Evolutionary conservation across 2,797 vertebrate species (phyloP).

Genomic region (Graptemys geographica): DNA sequence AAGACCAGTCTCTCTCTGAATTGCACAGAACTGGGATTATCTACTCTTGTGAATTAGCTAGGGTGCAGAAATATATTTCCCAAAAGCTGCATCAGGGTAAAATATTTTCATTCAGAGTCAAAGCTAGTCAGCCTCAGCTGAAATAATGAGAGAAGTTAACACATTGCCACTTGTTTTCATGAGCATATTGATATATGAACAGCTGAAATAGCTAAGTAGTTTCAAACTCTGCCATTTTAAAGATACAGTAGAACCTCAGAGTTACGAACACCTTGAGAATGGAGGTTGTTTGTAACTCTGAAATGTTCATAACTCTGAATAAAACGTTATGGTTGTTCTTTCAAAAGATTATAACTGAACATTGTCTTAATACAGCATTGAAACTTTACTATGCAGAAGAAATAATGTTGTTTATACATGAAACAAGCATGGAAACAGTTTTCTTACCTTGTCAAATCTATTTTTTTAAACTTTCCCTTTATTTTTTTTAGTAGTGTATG

Average conservation of each 20-base stretch:
- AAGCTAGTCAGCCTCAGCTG: neutral
- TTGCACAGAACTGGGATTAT: neutral
- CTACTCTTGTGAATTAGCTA: neutral
- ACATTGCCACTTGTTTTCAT: neutral
- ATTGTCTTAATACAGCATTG: no score
- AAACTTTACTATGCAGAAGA: no score
- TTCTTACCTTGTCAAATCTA: no score
- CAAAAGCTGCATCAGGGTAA: neutral
- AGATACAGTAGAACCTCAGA: neutral
- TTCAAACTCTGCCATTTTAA: neutral
- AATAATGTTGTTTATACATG: no score
- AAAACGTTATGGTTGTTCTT: no score
- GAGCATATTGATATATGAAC: neutral
- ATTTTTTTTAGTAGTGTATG: no score
- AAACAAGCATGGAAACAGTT: no score
- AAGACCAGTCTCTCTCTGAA: neutral
- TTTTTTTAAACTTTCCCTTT: no score
- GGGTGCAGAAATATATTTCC: neutral
- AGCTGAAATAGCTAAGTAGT: neutral
- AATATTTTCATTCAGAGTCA: neutral
- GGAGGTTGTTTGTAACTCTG: no score
- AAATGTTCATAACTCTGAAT: no score
- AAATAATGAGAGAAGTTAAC: neutral
- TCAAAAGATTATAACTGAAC: no score
- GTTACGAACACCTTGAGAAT: no score